Percentiles rank a stretch among this genome's conserved stretches.
phyloP scores from a whole-genome alignment of 2,888 invertebrate species.

The Chrysolina oricalcia region DNA sequence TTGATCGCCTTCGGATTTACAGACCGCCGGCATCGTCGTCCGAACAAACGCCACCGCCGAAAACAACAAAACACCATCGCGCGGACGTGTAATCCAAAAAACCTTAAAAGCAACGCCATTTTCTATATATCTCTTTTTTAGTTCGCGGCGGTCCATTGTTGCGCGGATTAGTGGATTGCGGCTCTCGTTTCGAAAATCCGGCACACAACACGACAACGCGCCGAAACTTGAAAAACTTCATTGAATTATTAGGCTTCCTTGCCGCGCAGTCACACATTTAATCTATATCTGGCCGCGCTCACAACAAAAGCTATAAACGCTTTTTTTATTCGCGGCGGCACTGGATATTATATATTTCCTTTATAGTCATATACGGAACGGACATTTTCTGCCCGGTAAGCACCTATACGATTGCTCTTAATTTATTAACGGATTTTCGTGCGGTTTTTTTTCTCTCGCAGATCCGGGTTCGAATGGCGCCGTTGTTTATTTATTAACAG shows the following conservation, averaged over 20 bases:
- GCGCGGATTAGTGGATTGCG: constrained; percentile 23
- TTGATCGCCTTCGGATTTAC: not conserved
- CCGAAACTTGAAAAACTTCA: constrained; percentile 23
- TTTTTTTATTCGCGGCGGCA: constrained; percentile 32
- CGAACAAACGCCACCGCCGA: not conserved
- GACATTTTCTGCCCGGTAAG: constrained; percentile 2
- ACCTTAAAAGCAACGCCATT: constrained; percentile 10
- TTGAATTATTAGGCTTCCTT: constrained; percentile 36
- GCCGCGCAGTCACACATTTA: constrained; percentile 31
- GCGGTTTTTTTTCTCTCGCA: not conserved
- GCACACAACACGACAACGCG: constrained; percentile 21
- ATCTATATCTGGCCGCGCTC: constrained; percentile 37
- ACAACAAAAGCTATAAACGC: constrained; percentile 41
- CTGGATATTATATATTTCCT: constrained; percentile 40
- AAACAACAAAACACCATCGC: constrained; percentile 13
- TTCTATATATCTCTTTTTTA: not conserved
- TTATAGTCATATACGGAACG: constrained; percentile 15
- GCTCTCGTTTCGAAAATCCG: constrained; percentile 8
- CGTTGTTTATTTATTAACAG: constrained; percentile 21
- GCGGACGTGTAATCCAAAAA: constrained; percentile 21
- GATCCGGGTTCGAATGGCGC: constrained; percentile 6
- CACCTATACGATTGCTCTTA: constrained; percentile 16
- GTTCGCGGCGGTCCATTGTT: constrained; percentile 17
- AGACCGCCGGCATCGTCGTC: not conserved
- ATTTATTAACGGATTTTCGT: constrained; percentile 32